Conservation (phyloP, 2,888 invertebrate species). For the Acheta domesticus region DNA sequence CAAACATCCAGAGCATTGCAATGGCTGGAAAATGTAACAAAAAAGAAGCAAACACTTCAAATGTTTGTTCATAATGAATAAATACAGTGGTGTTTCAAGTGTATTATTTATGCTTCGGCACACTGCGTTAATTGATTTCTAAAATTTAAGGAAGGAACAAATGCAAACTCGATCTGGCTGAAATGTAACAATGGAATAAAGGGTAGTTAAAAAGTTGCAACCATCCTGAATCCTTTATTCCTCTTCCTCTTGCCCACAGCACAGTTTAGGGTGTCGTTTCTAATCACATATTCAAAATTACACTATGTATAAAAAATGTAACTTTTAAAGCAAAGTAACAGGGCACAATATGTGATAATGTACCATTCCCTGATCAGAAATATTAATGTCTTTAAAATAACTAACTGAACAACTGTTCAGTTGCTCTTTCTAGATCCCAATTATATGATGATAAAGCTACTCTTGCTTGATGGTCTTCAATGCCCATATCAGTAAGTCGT, state of each 20-base stretch:
- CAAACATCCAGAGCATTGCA: no score
- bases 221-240: not conserved
- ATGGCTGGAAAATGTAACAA: no score
- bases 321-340: constrained; percentile 19
- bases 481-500: constrained; percentile 89
- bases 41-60: no score
- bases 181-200: no score
- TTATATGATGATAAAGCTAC: constrained; percentile 87
- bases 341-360: constrained; percentile 19
- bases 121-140: no score
- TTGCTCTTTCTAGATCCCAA: constrained; percentile 90
- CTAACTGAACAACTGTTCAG: constrained; percentile 84
- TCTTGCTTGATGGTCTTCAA: constrained; percentile 82
- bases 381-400: constrained; percentile 38
- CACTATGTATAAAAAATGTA: not conserved
- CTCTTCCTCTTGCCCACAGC: not conserved
- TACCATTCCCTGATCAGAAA: not conserved
- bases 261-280: not conserved
- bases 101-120: no score
- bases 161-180: no score
- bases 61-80: no score
- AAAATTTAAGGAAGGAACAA: no score
- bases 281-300: not conserved
- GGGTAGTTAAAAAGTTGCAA: not conserved
- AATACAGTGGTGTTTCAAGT: no score